These are phyloP conservation scores for Erebia aethiops DNA, from an alignment of 2,888 invertebrate species.

Conservation along the genomic window DNA sequence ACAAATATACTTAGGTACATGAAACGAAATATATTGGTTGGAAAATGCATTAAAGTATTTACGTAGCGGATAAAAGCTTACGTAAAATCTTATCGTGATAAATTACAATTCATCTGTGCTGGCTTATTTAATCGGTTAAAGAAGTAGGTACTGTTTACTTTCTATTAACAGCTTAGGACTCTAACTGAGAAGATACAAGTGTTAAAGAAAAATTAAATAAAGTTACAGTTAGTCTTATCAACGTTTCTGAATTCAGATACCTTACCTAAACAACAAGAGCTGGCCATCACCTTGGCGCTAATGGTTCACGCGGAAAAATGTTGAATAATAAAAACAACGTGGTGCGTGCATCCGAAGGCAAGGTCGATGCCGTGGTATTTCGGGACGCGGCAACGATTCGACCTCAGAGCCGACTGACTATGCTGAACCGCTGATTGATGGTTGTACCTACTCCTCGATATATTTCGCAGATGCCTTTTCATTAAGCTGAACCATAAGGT, in stretches of 20 bases:
- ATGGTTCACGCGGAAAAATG: conserved; percentile 64
- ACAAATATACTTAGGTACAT: neutral
- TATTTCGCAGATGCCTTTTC: conserved; percentile 57
- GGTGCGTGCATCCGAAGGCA: conserved; percentile 72
- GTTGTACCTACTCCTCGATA: conserved; percentile 57
- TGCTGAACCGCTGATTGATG: conserved; percentile 70
- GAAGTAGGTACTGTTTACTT: too few relatives aligned
- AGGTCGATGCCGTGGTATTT: conserved; percentile 79
- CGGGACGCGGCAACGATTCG: conserved; percentile 65
- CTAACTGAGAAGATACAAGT: too few relatives aligned
- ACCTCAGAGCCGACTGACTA: conserved; percentile 54
- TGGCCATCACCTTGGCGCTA: conserved; percentile 74
- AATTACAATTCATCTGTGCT: neutral
- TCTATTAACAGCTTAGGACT: too few relatives aligned
- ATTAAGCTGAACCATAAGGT: conserved; percentile 47
- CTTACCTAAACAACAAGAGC: conserved; percentile 16
- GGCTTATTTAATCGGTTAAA: too few relatives aligned
- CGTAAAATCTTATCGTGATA: neutral
- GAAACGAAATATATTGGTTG: neutral
- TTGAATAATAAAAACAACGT: conserved; percentile 72
- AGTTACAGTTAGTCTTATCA: neutral
- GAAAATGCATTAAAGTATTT: neutral
- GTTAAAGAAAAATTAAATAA: neutral
- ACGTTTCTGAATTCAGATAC: conserved; percentile 32
- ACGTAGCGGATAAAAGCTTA: too few relatives aligned